phyloP scores from a whole-genome alignment of 1,140 invertebrate genomes.

The Penaeus indicus region DNA sequence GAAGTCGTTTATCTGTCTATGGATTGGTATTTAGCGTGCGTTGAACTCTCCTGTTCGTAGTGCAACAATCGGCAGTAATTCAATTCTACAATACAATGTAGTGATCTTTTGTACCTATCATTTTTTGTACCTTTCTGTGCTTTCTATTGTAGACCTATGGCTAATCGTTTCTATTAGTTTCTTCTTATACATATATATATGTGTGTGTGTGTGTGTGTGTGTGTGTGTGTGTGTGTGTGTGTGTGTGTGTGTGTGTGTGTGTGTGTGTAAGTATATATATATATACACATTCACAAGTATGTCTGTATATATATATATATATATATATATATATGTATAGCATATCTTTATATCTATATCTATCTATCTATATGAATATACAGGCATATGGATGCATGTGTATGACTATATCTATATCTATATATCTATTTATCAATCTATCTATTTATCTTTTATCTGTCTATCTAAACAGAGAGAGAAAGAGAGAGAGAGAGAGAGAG shows the following conservation, averaged over 20 bases:
- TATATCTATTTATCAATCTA: neutral
- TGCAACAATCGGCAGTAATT: too few species aligned
- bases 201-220: neutral
- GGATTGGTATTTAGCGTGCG: too few species aligned
- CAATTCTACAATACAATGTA: too few species aligned
- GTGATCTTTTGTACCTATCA: too few species aligned
- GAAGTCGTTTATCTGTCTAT: too few species aligned
- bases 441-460: neutral
- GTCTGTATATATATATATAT: neutral
- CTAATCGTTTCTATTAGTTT: neutral
- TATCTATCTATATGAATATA: neutral
- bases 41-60: too few species aligned
- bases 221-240: neutral
- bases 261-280: conserved; percentile 12
- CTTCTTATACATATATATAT: neutral
- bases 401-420: neutral
- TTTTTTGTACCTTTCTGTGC: too few species aligned
- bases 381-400: neutral
- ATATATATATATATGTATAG: neutral
- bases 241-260: neutral
- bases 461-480: neutral
- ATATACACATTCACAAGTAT: neutral
- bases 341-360: neutral
- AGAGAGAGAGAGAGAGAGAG: too few species aligned
- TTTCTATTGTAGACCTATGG: neutral